Evolutionary conservation across 1,140 invertebrate species (phyloP).

Genomic region (Portunus trituberculatus): DNA sequence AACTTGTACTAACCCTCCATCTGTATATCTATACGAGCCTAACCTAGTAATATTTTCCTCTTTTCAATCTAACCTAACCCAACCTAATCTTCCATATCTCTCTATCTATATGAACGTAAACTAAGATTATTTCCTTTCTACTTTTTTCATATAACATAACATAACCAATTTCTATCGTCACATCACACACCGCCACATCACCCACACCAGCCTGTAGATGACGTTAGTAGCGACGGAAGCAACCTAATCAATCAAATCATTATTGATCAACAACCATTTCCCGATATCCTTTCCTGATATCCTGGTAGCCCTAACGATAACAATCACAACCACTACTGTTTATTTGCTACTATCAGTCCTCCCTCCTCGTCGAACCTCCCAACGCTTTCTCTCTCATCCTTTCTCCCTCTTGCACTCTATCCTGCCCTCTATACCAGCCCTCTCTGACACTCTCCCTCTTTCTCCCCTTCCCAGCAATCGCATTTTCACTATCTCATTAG

Average conservation of each 20-base stretch:
- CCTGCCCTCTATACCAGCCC: not conserved
- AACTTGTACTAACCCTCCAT: too few species aligned
- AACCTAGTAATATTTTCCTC: too few species aligned
- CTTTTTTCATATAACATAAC: too few species aligned
- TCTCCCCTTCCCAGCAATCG: not conserved
- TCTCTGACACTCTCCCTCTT: not conserved
- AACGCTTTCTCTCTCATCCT: not conserved
- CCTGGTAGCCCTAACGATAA: not conserved
- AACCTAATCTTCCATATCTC: too few species aligned
- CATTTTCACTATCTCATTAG: slow-evolving; percentile 41
- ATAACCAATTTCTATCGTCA: not conserved
- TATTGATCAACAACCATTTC: slow-evolving; percentile 55
- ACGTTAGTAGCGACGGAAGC: slow-evolving; percentile 5
- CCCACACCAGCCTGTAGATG: not conserved
- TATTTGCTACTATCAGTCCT: not conserved
- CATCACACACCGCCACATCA: not conserved
- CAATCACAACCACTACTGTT: not conserved
- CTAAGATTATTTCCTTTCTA: too few species aligned
- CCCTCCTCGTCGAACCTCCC: not conserved
- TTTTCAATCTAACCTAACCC: too few species aligned
- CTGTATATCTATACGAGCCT: too few species aligned
- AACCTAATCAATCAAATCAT: slow-evolving; percentile 44
- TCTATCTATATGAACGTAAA: too few species aligned
- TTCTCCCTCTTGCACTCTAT: not conserved
- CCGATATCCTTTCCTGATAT: not conserved